Base-by-base conservation (phyloP, 2,888 invertebrate species). In the Machimus atricapillus region DNA sequence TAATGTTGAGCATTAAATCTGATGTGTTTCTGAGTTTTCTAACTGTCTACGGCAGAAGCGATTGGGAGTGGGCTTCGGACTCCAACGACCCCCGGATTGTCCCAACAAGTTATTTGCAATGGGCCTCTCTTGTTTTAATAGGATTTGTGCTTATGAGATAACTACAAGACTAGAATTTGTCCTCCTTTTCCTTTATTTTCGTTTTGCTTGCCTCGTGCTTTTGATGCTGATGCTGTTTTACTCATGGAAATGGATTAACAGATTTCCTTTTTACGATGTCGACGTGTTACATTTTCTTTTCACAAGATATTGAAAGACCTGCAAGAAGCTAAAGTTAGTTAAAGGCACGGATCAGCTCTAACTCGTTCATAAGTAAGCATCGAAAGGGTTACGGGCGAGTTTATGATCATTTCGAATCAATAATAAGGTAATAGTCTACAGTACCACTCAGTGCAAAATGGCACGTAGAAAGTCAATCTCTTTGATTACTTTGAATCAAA, bases 211-310 rank as follows among this genome's bases (percentile, higher is more conserved):
- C 4, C 79, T 46, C 52, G 52, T 31, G 43, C 37, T 83, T 83
- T 83, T 66, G 66, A 12, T 83, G 82, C 58, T 83, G 82, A 83
- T 83, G 66, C 27, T 86, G 79, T 79, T 88, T 87, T 88, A 86
- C 85, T 86, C 46, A 14, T 58, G 85, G 40, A 82, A 86, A 86
- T 87, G 87, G 87, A 86, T 88, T 88, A 88, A 86, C 86, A 88
- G 87, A 88, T 88, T 88, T 87, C 43, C 86, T 88, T 88, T 88
- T 88, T 88, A 88, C 79, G 87, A 88, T 73, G 16, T 56, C 85
- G 56, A 88, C 87, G 87, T 88, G 87, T 88, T 86, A 87, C 87
- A 88, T 88, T 88, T 88, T 81, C 87, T 73, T 73, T 83, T 58
- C 76, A 77, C 86, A 34, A 27, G 83, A 73, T 83, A 74, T 56